Conservation (phyloP, 2,888 invertebrate species). For the Phania funesta region DNA sequence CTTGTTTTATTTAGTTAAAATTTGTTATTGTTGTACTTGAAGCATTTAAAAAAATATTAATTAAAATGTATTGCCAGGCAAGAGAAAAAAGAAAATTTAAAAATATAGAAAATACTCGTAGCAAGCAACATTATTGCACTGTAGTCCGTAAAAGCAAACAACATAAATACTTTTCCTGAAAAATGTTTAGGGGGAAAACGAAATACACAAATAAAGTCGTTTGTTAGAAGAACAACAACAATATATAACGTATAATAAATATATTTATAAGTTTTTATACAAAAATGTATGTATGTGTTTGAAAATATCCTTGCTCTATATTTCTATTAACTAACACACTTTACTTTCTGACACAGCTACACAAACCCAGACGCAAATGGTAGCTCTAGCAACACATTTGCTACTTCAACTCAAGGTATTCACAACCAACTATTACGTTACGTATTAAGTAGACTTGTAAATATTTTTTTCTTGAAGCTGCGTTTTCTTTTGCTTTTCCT, state of each 20-base stretch:
- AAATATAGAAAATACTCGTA: conserved; percentile 8
- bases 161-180: conserved; percentile 16
- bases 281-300: not conserved
- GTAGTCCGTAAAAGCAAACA: not conserved
- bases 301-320: conserved; percentile 58
- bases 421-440: conserved; percentile 39
- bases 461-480: conserved; percentile 14
- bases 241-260: not conserved
- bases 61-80: conserved; percentile 60
- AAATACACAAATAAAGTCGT: conserved; percentile 2
- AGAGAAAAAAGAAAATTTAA: conserved; percentile 36
- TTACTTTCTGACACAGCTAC: not conserved
- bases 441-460: conserved; percentile 42
- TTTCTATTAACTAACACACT: conserved; percentile 28
- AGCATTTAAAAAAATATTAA: conserved; percentile 64
- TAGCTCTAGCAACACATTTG: not conserved
- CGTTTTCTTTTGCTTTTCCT: not conserved
- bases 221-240: conserved; percentile 22
- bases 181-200: not conserved
- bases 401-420: conserved; percentile 43
- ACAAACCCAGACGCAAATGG: not conserved
- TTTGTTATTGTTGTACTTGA: conserved; percentile 27
- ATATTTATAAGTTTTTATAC: not conserved
- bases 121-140: conserved; percentile 15
- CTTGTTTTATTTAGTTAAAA: not conserved